Base-by-base conservation (phyloP, 1,140 invertebrate species). In the fruit fly (Drosophila melanogaster) region DNA sequence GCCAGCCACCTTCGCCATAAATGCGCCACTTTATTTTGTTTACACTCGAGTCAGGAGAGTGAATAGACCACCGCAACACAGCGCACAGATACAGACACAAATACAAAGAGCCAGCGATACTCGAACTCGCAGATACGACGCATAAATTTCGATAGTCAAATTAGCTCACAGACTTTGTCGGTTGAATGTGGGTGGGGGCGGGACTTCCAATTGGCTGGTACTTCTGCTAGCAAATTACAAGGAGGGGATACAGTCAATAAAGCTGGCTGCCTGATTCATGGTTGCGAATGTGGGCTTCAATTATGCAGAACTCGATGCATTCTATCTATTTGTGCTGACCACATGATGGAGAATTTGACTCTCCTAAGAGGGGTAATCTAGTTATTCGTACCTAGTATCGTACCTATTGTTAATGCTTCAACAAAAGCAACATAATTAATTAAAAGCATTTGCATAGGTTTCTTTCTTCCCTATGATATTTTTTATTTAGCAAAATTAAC, bases 11-110 rank as follows among this genome's bases (percentile, higher is more conserved):
- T 85, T 86, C 66, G 47, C 64, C 78, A 87, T 87, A 85, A 85
- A 85, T 87, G 81, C 74, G 83, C 81, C 81, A 87, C 81, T 85
- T 85, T 87, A 87, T 85, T 87, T 78, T 85, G 81, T 85, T 85
- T 85, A 85, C 79, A 65, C 64, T 67, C 67, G 30, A 49, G 69
- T 22, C 40, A 57, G 50, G 30, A 15, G n/a, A 55, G 51, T 41
- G 22, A 57, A 55, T 30, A 55, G 26, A 67, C 30, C 60, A 69
- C 30, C 54, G 43, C 33, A 61, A 37, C 57, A 38, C 17, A 43
- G 41, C 19, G 59, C 15, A 33, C 47, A 49, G 14, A 12, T 22
- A 44, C 44, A 44, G 54, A n/a, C n/a, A n/a, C n/a, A n/a, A n/a
- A 61, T 43, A 46, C 51, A 26, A n/a, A 50, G 59, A 35, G 41